Evolutionary conservation across 2,797 vertebrate genomes (phyloP).

Genomic region (Enteromius radiatus): DNA sequence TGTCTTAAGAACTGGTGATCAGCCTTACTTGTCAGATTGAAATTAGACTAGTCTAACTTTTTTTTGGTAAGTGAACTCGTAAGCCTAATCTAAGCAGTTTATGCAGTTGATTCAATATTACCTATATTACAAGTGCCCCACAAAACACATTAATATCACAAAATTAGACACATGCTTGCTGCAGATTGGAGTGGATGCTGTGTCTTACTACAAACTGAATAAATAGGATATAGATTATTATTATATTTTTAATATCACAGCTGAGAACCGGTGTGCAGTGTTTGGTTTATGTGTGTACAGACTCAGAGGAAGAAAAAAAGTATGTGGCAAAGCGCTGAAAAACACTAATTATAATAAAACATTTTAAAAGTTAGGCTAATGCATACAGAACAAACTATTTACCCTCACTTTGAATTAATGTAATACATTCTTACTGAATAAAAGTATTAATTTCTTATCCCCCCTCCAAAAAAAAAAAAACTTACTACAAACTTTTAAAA

Average conservation of each 20-base stretch:
- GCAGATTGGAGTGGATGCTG: not conserved
- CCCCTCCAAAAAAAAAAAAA: not conserved
- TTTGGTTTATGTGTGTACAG: not conserved
- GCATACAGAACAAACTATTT: not conserved
- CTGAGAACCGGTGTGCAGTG: not conserved
- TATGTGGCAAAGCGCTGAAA: not conserved
- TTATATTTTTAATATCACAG: not conserved
- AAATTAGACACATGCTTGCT: not conserved
- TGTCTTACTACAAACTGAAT: not conserved
- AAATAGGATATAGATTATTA: not conserved
- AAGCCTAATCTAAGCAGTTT: not conserved
- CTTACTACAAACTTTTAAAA: not conserved
- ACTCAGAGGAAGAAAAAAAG: not conserved
- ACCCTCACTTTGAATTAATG: not conserved
- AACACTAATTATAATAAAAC: not conserved
- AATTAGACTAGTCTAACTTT: not conserved
- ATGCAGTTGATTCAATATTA: not conserved
- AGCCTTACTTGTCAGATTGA: not conserved
- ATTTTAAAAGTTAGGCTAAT: not conserved
- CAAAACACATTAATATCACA: not conserved
- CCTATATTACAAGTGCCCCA: not conserved
- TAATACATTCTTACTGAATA: not conserved
- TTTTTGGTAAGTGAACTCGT: not conserved
- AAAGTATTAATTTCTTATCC: not conserved
- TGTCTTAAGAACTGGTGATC: no score